Percentiles rank a stretch among this genome's conserved stretches.
Conservation (phyloP, 2,113 vertebrate genomes). For the Sialia sialis region DNA sequence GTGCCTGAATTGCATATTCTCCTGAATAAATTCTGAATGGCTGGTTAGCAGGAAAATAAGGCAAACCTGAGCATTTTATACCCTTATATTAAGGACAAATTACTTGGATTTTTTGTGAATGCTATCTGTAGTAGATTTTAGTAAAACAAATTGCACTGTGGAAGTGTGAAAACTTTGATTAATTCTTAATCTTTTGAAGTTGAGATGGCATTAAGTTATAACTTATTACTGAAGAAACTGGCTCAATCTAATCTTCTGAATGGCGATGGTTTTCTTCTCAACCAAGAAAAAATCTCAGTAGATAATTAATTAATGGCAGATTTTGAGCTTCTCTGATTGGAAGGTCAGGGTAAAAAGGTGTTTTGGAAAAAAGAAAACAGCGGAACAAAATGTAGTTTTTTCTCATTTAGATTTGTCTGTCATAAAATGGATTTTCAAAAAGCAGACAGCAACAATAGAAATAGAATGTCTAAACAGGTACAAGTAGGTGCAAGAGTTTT, state of each 20-base stretch:
- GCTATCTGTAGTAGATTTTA: not conserved
- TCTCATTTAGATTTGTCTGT: not conserved
- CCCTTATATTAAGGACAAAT: not conserved
- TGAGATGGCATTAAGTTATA: not conserved
- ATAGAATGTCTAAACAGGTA: not conserved
- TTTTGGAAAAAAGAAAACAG: not conserved
- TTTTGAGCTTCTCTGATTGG: not conserved
- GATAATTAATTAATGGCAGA: not conserved
- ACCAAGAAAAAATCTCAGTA: not conserved
- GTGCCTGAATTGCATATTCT: not conserved
- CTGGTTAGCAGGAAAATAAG: not conserved
- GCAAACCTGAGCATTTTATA: not conserved
- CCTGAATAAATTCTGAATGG: not conserved
- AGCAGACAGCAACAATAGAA: not conserved
- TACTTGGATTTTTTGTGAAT: not conserved
- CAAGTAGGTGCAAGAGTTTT: not conserved
- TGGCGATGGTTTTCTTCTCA: not conserved
- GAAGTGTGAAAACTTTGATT: slow-evolving; percentile 12
- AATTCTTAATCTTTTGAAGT: slow-evolving; percentile 19
- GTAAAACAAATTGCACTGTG: not conserved
- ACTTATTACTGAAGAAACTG: not conserved
- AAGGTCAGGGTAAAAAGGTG: not conserved
- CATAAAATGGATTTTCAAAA: not conserved
- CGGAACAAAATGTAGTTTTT: not conserved
- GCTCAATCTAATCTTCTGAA: not conserved